Evolutionary conservation across 2,797 vertebrate genomes (phyloP).

Genomic region (Eulemur rubriventer): DNA sequence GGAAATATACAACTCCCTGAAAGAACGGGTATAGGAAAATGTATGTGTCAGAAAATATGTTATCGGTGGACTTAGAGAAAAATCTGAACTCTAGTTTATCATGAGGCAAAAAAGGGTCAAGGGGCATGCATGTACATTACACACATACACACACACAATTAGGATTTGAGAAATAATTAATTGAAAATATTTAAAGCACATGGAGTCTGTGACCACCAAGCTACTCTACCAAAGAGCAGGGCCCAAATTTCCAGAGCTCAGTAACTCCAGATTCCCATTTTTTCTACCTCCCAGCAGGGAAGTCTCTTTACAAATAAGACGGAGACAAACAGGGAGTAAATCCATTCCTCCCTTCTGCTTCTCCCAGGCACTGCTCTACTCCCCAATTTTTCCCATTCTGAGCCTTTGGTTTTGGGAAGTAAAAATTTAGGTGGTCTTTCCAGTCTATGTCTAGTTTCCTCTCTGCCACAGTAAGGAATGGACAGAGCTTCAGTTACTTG

Average conservation of each 20-base stretch:
- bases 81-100: slow-evolving; percentile 29
- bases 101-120: background rate
- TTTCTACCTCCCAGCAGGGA: background rate
- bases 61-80: background rate
- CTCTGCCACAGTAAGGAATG: background rate
- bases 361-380: background rate
- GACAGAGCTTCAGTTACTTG: background rate
- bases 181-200: slow-evolving; percentile 7
- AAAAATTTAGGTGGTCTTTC: background rate
- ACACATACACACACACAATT: background rate
- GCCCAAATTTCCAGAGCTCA: background rate
- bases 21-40: slow-evolving; percentile 38
- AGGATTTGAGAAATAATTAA: slow-evolving; percentile 20
- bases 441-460: background rate
- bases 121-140: background rate
- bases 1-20: slow-evolving; percentile 52
- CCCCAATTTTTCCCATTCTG: background rate
- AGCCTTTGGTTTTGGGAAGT: background rate
- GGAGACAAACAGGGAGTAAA: background rate
- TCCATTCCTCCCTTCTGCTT: background rate
- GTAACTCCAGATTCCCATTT: background rate
- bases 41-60: background rate
- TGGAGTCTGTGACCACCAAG: background rate
- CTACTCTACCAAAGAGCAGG: background rate
- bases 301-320: background rate